Base-by-base conservation (phyloP, 2,113 vertebrate species). In the Lethenteron reissneri region DNA sequence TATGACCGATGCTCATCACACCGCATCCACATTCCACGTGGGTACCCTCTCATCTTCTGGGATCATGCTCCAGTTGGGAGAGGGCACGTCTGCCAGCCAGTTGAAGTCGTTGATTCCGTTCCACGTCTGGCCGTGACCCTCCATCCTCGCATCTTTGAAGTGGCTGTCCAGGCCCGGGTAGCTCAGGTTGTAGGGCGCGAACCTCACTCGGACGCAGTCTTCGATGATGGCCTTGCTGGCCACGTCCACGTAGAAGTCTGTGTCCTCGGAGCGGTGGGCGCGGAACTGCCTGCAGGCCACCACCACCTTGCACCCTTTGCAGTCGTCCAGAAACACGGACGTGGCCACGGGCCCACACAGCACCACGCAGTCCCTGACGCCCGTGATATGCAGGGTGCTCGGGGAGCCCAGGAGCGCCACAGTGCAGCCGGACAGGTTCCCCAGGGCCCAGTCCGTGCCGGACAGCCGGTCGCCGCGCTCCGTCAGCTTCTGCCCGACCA, bases 231-330 rank as follows among this genome's bases (percentile, higher is more conserved):
- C 90, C 2, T 88, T 78, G 79, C 90, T 87, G 71, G 87, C 91
- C 70, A 96, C 88, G 9, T 90, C 90, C 74, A 95, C 77, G 64
- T 95, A 99, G 77, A 96, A 78, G 2, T 76, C 80, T 1, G 83
- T 84, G 78, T 81, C 71, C 0, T 62, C 76, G 72, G 87, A 84
- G 76, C 83, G 83, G 78, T 94, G 88, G n/a, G 87, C 85, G 15
- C 91, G 83, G 76, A 97, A 84, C 83, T 99, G 94, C 74, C 97
- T 92, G 78, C 94, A 97, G 70, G 90, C 82, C 57, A 95, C 58
- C 3, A 76, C 83, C 68, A 99, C 76, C 0, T 83, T 76, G 62
- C 87, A 90, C 60, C 80, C 80, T 11, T 73, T 78, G 76, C 90
- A 95, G 13, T 83, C 80, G 9, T 96, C 90, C 56, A 97, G 77